A percentile compares a stretch with the other conserved stretches of the same genome.
Evolutionary conservation across 30 jellyfish, hydroid and myxozoan genomes (phyloP).

Genomic region (Hydra vulgaris): DNA sequence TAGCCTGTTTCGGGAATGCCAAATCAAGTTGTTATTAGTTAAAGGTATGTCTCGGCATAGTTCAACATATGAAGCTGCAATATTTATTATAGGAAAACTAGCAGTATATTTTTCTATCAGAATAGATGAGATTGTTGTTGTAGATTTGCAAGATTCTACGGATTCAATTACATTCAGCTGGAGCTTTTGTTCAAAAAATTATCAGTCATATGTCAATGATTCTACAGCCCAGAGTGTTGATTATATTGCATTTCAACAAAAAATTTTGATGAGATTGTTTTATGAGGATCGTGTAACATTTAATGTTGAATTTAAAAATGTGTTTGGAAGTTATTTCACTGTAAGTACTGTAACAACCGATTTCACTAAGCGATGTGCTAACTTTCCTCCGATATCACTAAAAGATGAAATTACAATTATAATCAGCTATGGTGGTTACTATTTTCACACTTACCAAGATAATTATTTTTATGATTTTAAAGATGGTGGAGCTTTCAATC

Average conservation of each 20-base stretch:
- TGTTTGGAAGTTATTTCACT: slow-evolving; percentile 21
- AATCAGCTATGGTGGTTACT: slow-evolving; percentile 50
- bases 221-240: slow-evolving; percentile 22
- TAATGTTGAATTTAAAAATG: slow-evolving; percentile 13
- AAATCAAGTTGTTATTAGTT: slow-evolving; percentile 2
- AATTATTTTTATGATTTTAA: slow-evolving; percentile 66
- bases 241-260: slow-evolving; percentile 16
- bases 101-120: slow-evolving; percentile 15
- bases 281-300: background rate
- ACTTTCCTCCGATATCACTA: slow-evolving; percentile 55
- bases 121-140: slow-evolving; percentile 27
- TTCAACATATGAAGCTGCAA: slow-evolving; percentile 9
- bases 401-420: slow-evolving; percentile 20
- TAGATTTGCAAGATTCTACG: slow-evolving; percentile 15
- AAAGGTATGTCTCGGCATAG: background rate
- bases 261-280: slow-evolving; percentile 13
- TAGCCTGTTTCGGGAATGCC: slow-evolving; percentile 25
- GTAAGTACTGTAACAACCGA: slow-evolving; percentile 44
- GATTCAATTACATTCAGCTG: slow-evolving; percentile 14
- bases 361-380: slow-evolving; percentile 56
- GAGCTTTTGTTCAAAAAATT: slow-evolving; percentile 58
- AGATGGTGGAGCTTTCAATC: slow-evolving; percentile 60
- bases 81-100: slow-evolving; percentile 3
- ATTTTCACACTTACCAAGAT: slow-evolving; percentile 16
- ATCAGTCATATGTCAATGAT: slow-evolving; percentile 1